phyloP scores from a whole-genome alignment of 2,113 vertebrate genomes.

The Centrocercus urophasianus region DNA sequence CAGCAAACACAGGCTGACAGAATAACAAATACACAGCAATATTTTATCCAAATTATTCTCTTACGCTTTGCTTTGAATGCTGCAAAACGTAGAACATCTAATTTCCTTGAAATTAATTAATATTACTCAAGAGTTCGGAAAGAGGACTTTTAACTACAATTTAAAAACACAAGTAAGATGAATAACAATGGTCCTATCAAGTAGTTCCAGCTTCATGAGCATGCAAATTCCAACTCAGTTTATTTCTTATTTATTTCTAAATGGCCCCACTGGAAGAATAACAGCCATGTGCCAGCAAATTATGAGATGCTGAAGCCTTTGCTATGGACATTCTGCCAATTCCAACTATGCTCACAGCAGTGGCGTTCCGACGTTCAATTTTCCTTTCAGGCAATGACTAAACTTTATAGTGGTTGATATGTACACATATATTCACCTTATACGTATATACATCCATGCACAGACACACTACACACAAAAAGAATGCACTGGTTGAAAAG shows the following conservation, averaged over 20 bases:
- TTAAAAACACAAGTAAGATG: background rate
- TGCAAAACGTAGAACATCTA: background rate
- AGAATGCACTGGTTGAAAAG: background rate
- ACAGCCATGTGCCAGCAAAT: background rate
- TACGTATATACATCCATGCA: background rate
- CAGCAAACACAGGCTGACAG: background rate
- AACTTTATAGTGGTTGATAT: background rate
- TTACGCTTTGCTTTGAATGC: background rate
- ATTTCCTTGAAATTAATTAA: slow-evolving; percentile 6
- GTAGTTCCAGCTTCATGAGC: background rate
- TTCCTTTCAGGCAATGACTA: slow-evolving; percentile 23
- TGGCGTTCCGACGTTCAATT: slow-evolving; percentile 44
- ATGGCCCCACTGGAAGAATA: slow-evolving; percentile 7
- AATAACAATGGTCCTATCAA: background rate
- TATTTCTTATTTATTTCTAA: slow-evolving; percentile 39
- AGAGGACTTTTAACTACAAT: background rate
- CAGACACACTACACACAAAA: background rate
- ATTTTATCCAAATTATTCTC: background rate
- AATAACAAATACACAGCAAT: background rate
- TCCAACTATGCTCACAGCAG: background rate
- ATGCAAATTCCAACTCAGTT: slow-evolving; percentile 10
- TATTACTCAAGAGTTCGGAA: background rate
- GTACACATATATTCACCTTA: background rate
- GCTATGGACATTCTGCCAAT: slow-evolving; percentile 17
- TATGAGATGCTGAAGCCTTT: background rate